Conservation (phyloP, 2,113 vertebrate species). For the Aplodontia rufa region DNA sequence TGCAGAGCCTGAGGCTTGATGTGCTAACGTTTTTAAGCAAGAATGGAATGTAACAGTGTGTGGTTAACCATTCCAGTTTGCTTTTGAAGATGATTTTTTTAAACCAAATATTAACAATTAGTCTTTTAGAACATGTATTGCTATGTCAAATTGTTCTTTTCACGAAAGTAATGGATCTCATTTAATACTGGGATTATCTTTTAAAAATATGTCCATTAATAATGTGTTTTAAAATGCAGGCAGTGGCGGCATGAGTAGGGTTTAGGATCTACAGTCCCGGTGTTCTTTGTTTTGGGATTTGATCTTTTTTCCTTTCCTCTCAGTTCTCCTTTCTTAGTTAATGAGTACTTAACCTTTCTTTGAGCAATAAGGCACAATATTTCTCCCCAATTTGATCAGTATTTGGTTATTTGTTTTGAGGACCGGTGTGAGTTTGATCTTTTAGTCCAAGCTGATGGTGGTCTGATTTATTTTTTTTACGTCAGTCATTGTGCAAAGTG, state of each 20-base stretch:
- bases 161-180: not conserved
- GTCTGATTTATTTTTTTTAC: slow-evolving; percentile 63
- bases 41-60: slow-evolving; percentile 66
- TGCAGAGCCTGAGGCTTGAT: slow-evolving; percentile 28
- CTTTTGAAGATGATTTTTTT: slow-evolving; percentile 44
- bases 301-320: not conserved
- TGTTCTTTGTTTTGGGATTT: not conserved
- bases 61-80: slow-evolving; percentile 46
- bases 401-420: not conserved
- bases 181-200: slow-evolving; percentile 31
- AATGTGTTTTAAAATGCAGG: not conserved
- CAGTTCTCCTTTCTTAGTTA: not conserved
- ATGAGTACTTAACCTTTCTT: not conserved
- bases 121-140: slow-evolving; percentile 6
- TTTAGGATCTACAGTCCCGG: not conserved
- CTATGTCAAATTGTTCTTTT: slow-evolving; percentile 48
- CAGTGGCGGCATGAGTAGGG: no score
- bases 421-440: not conserved
- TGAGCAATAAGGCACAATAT: not conserved
- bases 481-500: slow-evolving; percentile 67
- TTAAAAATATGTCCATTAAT: slow-evolving; percentile 6
- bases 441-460: slow-evolving; percentile 67
- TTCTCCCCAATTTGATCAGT: not conserved
- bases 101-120: slow-evolving; percentile 36
- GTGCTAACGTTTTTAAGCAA: slow-evolving; percentile 61